Percentiles rank a stretch among this genome's conserved stretches.
phyloP scores from a whole-genome alignment of 2,888 invertebrate genomes.

The Diarsia dahlii region DNA sequence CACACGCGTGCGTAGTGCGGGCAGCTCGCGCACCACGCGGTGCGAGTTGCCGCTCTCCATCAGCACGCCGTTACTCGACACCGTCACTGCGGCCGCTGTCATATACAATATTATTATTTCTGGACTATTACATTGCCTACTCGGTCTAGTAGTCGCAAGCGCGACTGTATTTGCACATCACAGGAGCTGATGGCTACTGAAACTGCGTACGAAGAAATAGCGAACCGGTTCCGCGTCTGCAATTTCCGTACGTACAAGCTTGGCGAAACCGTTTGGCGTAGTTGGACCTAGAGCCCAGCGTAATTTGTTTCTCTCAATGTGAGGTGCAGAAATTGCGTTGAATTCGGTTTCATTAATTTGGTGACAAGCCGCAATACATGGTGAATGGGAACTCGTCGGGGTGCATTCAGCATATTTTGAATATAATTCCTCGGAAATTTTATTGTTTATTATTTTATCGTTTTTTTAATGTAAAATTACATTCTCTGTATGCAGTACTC shows the following conservation, averaged over 20 bases:
- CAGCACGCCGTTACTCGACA: background rate
- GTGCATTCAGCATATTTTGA: too few relatives aligned
- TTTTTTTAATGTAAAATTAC: too few relatives aligned
- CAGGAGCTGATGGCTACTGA: too few relatives aligned
- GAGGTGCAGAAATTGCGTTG: background rate
- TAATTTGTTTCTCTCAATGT: background rate
- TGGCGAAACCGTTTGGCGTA: background rate
- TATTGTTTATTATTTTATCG: too few relatives aligned
- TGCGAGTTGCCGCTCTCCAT: slow-evolving; percentile 29
- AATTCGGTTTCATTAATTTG: background rate
- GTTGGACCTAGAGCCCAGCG: background rate
- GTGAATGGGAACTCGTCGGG: too few relatives aligned
- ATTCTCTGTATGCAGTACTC: too few relatives aligned
- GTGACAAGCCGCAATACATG: background rate
- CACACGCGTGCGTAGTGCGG: slow-evolving; percentile 69
- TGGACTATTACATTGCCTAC: background rate
- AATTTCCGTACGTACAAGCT: background rate
- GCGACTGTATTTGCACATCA: too few relatives aligned
- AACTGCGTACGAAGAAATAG: background rate
- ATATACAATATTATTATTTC: background rate
- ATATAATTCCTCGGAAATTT: too few relatives aligned
- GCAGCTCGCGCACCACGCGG: slow-evolving; percentile 65
- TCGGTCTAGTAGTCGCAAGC: too few relatives aligned
- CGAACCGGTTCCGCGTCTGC: background rate
- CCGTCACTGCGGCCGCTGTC: slow-evolving; percentile 34